Evolutionary conservation across 2,888 invertebrate genomes (phyloP).

Genomic region (Trichogramma evanescens): DNA sequence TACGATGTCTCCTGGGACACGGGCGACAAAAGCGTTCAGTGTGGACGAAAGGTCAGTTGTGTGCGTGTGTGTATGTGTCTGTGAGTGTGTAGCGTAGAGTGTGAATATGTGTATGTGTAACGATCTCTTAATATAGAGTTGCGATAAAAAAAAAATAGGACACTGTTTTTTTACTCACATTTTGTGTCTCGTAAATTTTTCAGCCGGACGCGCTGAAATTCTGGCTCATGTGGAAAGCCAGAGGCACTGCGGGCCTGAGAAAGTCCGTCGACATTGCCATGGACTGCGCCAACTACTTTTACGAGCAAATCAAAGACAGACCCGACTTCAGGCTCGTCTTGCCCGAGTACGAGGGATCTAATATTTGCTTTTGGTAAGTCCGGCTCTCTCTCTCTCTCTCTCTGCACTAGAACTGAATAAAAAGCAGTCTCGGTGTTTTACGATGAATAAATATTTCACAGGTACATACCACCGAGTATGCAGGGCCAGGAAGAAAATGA

Average conservation of each 20-base stretch:
- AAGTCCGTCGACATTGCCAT: conserved; percentile 61
- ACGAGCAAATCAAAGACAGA: conserved; percentile 49
- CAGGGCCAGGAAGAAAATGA: conserved; percentile 44
- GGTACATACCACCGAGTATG: conserved; percentile 57
- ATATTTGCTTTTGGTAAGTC: conserved; percentile 88
- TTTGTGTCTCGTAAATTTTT: neutral
- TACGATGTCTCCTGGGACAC: conserved; percentile 73
- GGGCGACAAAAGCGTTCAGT: conserved; percentile 84
- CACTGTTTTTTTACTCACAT: neutral
- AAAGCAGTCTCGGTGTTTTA: neutral
- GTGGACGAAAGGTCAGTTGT: conserved; percentile 69
- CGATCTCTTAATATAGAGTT: neutral
- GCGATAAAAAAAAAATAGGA: neutral
- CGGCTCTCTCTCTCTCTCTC: conserved; percentile 35
- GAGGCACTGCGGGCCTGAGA: conserved; percentile 59
- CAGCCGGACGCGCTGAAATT: conserved; percentile 82
- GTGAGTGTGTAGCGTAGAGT: neutral
- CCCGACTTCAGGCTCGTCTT: conserved; percentile 60
- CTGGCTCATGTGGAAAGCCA: conserved; percentile 87
- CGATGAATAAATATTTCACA: conserved; percentile 13
- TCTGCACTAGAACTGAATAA: neutral
- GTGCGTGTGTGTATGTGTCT: neutral
- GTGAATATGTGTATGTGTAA: neutral
- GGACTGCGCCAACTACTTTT: conserved; percentile 54
- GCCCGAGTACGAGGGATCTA: conserved; percentile 64